phyloP scores from a whole-genome alignment of 2,888 invertebrate genomes.

The Encarsia formosa region DNA sequence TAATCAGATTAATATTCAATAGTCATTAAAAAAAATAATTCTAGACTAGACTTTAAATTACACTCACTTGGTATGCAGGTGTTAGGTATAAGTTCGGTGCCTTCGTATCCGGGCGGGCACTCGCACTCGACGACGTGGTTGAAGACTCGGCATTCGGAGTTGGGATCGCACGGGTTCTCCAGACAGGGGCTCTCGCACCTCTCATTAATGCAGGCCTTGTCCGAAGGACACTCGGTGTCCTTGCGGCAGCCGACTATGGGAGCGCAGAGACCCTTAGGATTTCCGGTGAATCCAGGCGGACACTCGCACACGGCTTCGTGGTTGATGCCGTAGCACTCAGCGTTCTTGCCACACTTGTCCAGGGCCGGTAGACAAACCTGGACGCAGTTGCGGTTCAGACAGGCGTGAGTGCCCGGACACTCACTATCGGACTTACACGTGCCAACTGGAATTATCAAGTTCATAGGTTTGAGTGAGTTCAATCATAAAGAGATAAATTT shows the following conservation, averaged over 20 bases:
- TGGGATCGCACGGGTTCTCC: conserved; percentile 65
- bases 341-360: conserved; percentile 70
- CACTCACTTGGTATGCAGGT: conserved; percentile 58
- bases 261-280: conserved; percentile 73
- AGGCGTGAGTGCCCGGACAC: conserved; percentile 79
- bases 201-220: conserved; percentile 75
- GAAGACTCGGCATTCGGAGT: conserved; percentile 72
- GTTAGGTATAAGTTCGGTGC: conserved; percentile 60
- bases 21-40: no score
- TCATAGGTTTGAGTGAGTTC: neutral
- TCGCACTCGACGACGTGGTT: conserved; percentile 74
- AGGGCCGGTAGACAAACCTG: conserved; percentile 70
- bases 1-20: neutral
- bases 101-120: conserved; percentile 72
- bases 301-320: conserved; percentile 83
- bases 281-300: conserved; percentile 74
- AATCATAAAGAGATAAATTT: neutral
- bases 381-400: conserved; percentile 76
- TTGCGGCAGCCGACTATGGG: conserved; percentile 72
- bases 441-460: conserved; percentile 48
- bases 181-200: conserved; percentile 76
- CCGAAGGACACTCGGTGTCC: conserved; percentile 75
- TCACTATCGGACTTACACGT: conserved; percentile 72
- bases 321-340: conserved; percentile 74
- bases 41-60: no score